Base-by-base conservation (phyloP, 2,888 invertebrate genomes). In the Caenorhabditis sulstoni region DNA sequence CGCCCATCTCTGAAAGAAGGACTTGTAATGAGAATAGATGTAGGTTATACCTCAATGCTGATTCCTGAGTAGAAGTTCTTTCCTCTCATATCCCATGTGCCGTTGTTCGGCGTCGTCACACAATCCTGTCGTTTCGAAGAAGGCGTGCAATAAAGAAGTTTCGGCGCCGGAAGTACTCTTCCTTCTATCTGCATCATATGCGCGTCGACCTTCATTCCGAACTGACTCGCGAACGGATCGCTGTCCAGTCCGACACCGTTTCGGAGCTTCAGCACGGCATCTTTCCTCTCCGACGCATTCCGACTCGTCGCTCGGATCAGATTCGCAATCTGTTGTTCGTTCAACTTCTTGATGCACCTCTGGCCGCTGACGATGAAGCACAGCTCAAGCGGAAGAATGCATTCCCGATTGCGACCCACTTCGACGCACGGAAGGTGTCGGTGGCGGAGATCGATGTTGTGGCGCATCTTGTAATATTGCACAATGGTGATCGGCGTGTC, bases 71-170 rank as follows among this genome's bases (percentile, higher is more conserved):
- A 79, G 45, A 79, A 79, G 23, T 79, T 74, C 59, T 79, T 79
- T 64, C 68, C 68, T 18, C 79, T 57, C 79, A 79, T 73, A 59
- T 79, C 79, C 79, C 79, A 79, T 23, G 74, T 41, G 50, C 79
- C 79, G 49, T 79, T 79, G 37, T 67, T 79, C 52, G 79, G 79
- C 16, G 57, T 59, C 12, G 79, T 55, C 22, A 79, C 58, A 65
- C 73, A 79, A 3, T 68, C 58, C 37, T 53, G 57, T n/a, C 35
- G 22, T 9, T 35, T 47, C 2, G 55, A 37, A 22, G 22, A 45
- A 11, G 79, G 79, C 12, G 67, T 45, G 7, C 49, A 59, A 57
- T 79, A 74, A 3, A 79, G 18, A 11, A 74, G 53, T 14, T 57
- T 57, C 0, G 79, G 79, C 12, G 75, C 35, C 14, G 70, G 61